Percentiles rank a stretch among this genome's conserved stretches.
Evolutionary conservation across 2,888 invertebrate genomes (phyloP).

Genomic region (Cenopis cana): DNA sequence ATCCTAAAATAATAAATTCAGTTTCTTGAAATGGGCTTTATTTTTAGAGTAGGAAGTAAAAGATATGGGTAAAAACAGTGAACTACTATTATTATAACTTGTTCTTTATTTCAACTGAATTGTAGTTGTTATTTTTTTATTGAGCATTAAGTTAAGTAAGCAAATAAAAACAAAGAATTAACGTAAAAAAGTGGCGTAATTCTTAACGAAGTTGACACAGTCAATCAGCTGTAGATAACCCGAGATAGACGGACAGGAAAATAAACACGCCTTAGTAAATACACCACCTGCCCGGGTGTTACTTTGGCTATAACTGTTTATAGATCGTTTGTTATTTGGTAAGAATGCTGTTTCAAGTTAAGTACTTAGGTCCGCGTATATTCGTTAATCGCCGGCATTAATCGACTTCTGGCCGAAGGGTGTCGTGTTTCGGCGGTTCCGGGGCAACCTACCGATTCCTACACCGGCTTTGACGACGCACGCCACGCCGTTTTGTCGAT

Average conservation of each 20-base stretch:
- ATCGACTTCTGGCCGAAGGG: too few relatives aligned
- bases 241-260: conserved; percentile 46
- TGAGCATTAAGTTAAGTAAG: conserved; percentile 9
- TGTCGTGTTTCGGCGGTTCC: too few relatives aligned
- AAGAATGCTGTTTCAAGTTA: too few relatives aligned
- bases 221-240: conserved; percentile 46
- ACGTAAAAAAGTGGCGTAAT: conserved; percentile 42
- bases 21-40: too few relatives aligned
- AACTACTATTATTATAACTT: not conserved
- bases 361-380: too few relatives aligned
- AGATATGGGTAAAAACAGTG: too few relatives aligned
- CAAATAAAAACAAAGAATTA: conserved; percentile 35
- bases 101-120: not conserved
- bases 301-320: conserved; percentile 3
- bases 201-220: conserved; percentile 50
- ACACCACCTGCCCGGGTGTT: conserved; percentile 26
- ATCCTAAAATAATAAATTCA: too few relatives aligned
- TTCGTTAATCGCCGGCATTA: too few relatives aligned
- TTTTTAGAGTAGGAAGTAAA: too few relatives aligned
- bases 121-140: not conserved
- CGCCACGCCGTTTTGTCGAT: too few relatives aligned
- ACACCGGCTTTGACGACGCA: too few relatives aligned
- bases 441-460: too few relatives aligned
- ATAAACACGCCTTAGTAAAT: conserved; percentile 47
- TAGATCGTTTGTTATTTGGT: not conserved